Evolutionary conservation across 2,797 vertebrate species (phyloP).

Genomic region (Carcharodon carcharias): DNA sequence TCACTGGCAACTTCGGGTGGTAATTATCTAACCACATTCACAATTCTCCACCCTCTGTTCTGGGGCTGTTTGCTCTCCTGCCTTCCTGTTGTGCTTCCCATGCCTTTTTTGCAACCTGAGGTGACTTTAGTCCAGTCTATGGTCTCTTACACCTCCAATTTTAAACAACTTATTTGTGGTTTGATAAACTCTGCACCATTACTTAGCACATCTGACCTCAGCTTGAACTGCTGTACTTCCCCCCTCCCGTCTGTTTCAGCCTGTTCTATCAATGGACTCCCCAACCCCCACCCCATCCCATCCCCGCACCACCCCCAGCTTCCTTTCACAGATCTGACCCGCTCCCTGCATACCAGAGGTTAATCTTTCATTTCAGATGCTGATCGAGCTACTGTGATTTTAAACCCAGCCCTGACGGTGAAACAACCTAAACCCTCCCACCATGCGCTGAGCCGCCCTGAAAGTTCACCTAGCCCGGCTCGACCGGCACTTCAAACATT

Average conservation of each 20-base stretch:
- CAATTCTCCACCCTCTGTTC: not conserved
- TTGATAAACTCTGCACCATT: not conserved
- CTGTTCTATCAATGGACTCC: not conserved
- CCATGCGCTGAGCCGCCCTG: not conserved
- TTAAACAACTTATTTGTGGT: not conserved
- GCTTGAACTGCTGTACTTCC: not conserved
- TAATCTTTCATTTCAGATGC: not conserved
- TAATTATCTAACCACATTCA: not conserved
- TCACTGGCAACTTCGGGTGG: not conserved
- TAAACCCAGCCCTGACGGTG: not conserved
- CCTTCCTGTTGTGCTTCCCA: not conserved
- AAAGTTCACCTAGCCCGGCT: not conserved
- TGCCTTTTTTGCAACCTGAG: not conserved
- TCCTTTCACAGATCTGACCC: not conserved
- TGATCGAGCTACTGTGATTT: not conserved
- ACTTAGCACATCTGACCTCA: not conserved
- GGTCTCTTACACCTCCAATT: not conserved
- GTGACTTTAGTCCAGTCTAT: not conserved
- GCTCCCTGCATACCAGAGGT: not conserved
- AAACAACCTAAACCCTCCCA: not conserved
- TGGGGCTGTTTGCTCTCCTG: not conserved
- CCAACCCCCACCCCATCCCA: too few species aligned
- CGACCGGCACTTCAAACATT: not conserved
- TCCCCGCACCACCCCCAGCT: too few species aligned
- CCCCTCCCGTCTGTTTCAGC: not conserved